phyloP scores from a whole-genome alignment of 2,113 vertebrate species.

The Python bivittatus region DNA sequence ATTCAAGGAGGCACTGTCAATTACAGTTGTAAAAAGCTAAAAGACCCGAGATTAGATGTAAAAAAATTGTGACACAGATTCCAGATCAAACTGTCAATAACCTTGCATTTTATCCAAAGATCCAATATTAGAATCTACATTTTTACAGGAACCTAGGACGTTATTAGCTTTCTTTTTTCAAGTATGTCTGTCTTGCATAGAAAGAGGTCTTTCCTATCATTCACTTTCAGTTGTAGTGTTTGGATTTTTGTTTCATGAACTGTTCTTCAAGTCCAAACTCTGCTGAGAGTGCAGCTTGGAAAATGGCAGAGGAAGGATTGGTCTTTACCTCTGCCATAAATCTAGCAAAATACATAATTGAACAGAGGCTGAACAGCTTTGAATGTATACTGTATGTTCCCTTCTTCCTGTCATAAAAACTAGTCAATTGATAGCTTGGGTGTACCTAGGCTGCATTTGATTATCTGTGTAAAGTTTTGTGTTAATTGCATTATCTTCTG shows the following conservation, averaged over 20 bases:
- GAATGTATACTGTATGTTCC: neutral
- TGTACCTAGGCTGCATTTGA: neutral
- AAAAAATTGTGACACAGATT: neutral
- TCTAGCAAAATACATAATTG: neutral
- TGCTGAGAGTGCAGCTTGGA: too few relatives aligned
- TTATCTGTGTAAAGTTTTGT: neutral
- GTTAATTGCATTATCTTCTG: neutral
- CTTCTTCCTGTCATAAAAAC: neutral
- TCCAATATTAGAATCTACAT: neutral
- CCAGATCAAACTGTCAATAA: neutral
- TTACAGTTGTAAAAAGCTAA: too few relatives aligned
- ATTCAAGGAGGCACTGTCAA: neutral
- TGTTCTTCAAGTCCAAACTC: neutral
- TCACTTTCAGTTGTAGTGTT: neutral
- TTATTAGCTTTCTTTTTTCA: neutral
- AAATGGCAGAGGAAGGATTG: neutral
- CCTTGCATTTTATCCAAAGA: neutral
- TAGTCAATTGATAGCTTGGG: neutral
- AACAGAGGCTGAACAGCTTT: neutral
- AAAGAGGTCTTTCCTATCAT: neutral
- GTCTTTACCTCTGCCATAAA: neutral
- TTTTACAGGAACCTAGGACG: neutral
- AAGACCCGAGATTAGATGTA: neutral
- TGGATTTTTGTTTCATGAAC: neutral
- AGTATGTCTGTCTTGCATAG: neutral